These are phyloP conservation scores for Drosophila suzukii DNA, from an alignment of 1,140 invertebrate genomes.

Conservation along the genomic window DNA sequence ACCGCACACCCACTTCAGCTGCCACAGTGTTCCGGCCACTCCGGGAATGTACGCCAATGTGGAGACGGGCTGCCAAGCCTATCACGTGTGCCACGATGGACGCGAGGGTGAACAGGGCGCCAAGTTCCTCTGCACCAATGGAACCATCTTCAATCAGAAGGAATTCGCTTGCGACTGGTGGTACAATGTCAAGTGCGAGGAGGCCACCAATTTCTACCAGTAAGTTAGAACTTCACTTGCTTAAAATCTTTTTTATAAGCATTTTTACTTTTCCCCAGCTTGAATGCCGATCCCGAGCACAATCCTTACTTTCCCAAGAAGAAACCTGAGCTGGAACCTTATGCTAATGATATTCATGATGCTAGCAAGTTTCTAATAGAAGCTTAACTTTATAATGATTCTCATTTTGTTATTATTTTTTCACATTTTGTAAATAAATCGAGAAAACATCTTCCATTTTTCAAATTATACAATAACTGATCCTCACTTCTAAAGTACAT, in stretches of 20 bases:
- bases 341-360: conserved; percentile 45
- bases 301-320: conserved; percentile 91
- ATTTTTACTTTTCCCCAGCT: conserved; percentile 85
- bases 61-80: conserved; percentile 94
- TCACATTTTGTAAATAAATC: conserved; percentile 75
- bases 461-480: too few species aligned
- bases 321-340: conserved; percentile 84
- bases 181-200: conserved; percentile 94
- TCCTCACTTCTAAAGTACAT: too few species aligned
- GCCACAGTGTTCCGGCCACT: conserved; percentile 89
- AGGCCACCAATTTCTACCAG: conserved; percentile 86
- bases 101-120: conserved; percentile 92
- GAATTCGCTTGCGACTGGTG: conserved; percentile 96
- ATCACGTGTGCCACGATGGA: conserved; percentile 93
- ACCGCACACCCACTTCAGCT: conserved; percentile 92
- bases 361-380: conserved; percentile 84
- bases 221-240: conserved; percentile 32
- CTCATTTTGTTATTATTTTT: conserved; percentile 14
- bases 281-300: conserved; percentile 91
- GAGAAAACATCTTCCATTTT: too few species aligned
- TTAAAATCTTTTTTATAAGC: conserved; percentile 35
- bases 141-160: conserved; percentile 94
- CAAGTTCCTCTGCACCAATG: conserved; percentile 94
- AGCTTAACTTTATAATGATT: conserved; percentile 43
- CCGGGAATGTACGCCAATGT: conserved; percentile 95